Percentiles rank a stretch among this genome's conserved stretches.
These are phyloP conservation scores for Drosophila mojavensis DNA, from an alignment of 1,140 invertebrate species.

Conservation along the genomic window DNA sequence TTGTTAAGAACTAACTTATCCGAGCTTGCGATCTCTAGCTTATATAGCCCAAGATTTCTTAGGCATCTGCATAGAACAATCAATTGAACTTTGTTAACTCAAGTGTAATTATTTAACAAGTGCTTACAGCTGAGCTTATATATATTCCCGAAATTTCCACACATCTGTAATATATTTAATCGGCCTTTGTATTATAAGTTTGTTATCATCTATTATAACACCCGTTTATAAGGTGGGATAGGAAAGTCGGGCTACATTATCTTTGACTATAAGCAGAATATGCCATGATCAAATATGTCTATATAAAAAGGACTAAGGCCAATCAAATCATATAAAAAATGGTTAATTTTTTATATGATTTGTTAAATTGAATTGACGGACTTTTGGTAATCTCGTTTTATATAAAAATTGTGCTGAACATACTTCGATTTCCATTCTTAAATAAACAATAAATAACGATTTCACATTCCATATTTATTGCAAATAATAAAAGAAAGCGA, in stretches of 20 bases:
- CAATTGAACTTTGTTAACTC: background rate
- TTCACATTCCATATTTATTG: background rate
- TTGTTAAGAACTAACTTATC: conserved; percentile 12
- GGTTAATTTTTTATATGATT: no score
- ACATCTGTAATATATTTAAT: conserved; percentile 4
- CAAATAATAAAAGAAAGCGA: background rate
- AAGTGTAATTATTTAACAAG: background rate
- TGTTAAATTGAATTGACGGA: no score
- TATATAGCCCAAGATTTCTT: conserved; percentile 13
- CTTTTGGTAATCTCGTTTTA: no score
- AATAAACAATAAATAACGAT: background rate
- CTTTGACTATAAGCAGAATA: no score
- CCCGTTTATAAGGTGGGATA: background rate
- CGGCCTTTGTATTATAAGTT: background rate
- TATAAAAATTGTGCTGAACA: no score
- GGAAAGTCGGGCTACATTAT: no score
- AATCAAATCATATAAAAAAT: no score
- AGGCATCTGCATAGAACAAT: background rate
- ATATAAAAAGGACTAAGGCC: no score
- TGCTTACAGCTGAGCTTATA: conserved; percentile 21
- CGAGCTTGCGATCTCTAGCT: background rate
- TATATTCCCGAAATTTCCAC: background rate
- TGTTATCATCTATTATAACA: no score
- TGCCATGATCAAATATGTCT: no score
- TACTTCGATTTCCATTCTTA: no score